Percentiles rank a stretch among this genome's conserved stretches.
Conservation (phyloP, 1,140 invertebrate genomes). For the Grapholita molesta region DNA sequence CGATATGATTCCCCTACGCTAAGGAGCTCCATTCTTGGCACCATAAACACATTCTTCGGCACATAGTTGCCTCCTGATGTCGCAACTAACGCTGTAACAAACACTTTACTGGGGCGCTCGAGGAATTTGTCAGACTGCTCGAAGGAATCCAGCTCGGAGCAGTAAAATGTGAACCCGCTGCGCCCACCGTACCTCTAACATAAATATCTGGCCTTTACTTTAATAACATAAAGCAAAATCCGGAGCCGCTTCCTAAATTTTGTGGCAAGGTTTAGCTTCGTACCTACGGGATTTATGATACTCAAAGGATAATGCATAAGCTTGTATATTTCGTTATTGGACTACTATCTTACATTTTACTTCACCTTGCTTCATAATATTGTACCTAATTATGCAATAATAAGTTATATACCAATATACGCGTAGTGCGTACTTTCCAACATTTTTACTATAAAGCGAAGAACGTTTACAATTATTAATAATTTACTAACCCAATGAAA, state of each 20-base stretch:
- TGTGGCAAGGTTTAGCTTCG: constrained; percentile 44
- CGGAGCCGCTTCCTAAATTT: constrained; percentile 47
- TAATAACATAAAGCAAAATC: constrained; percentile 56
- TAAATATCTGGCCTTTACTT: constrained; percentile 61
- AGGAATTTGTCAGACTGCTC: constrained; percentile 64
- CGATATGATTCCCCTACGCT: constrained; percentile 29
- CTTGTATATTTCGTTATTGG: constrained; percentile 31
- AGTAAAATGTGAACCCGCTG: constrained; percentile 45
- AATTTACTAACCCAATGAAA: too few species aligned
- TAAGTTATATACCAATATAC: too few species aligned
- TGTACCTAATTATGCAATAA: too few species aligned
- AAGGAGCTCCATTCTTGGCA: constrained; percentile 68
- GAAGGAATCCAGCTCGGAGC: constrained; percentile 51
- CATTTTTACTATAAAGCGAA: too few species aligned
- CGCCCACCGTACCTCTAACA: constrained; percentile 35
- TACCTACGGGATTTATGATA: constrained; percentile 50
- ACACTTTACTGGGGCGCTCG: constrained; percentile 47
- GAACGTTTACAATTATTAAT: too few species aligned
- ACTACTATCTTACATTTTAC: too few species aligned
- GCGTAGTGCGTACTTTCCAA: too few species aligned
- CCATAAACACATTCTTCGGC: constrained; percentile 73
- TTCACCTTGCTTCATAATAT: too few species aligned
- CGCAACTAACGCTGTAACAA: constrained; percentile 54
- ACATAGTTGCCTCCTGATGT: constrained; percentile 67
- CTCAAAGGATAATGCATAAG: constrained; percentile 43